Conservation (phyloP, 2,113 vertebrate species). For the Trinectes maculatus region DNA sequence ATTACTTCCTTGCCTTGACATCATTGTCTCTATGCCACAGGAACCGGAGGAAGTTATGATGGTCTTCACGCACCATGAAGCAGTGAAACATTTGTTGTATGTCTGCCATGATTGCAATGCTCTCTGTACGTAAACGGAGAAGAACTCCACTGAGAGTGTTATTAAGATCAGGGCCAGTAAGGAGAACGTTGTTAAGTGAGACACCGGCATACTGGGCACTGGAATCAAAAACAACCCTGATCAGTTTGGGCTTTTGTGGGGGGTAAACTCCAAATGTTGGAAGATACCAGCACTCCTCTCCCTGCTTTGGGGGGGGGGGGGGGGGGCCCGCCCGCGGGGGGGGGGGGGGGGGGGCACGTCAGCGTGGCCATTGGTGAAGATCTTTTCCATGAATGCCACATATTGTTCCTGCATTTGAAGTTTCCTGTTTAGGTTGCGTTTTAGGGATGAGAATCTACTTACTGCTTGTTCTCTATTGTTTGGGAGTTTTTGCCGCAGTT, state of each 20-base stretch:
- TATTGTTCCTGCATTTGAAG: background rate
- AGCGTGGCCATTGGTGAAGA: background rate
- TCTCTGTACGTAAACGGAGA: background rate
- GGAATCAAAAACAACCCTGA: background rate
- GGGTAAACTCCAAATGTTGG: background rate
- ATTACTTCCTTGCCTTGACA: background rate
- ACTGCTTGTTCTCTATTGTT: no score
- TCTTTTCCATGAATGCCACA: background rate
- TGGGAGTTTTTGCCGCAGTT: background rate
- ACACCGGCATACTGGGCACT: background rate
- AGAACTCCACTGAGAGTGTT: background rate
- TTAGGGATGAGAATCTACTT: no score
- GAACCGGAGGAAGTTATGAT: background rate
- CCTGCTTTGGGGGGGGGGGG: background rate
- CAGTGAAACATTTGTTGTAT: slow-evolving; percentile 11
- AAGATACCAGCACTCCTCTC: background rate
- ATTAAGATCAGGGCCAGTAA: background rate
- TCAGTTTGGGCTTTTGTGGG: background rate
- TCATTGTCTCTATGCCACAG: slow-evolving; percentile 4
- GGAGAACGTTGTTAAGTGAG: background rate
- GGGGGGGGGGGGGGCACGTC: background rate
- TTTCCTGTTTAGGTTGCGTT: background rate
- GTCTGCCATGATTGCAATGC: background rate
- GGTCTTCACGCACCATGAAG: background rate
- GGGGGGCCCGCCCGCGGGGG: no score